Evolutionary conservation across 2,113 vertebrate genomes (phyloP).

Genomic region (Cardinalis cardinalis): DNA sequence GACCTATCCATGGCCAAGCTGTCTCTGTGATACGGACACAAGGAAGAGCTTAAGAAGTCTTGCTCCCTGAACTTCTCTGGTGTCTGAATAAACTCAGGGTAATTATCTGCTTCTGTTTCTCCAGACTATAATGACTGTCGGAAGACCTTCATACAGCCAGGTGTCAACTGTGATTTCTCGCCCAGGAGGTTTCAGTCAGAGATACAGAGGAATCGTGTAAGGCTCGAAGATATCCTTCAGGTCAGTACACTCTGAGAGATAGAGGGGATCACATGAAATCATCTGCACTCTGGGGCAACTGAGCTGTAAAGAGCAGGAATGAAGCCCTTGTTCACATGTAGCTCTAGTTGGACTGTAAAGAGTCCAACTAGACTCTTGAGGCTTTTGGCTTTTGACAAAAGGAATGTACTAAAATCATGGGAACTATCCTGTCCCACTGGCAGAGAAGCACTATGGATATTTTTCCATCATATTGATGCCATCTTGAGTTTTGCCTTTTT

Average conservation of each 20-base stretch:
- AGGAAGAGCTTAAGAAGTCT: neutral
- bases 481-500: neutral
- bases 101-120: neutral
- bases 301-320: neutral
- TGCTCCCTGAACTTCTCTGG: neutral
- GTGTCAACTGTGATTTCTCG: neutral
- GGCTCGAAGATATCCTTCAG: neutral
- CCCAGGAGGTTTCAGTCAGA: fast-evolving
- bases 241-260: slow-evolving; percentile 17
- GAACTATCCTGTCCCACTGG: neutral
- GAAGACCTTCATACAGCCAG: neutral
- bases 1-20: neutral
- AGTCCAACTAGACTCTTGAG: neutral
- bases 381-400: neutral
- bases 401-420: neutral
- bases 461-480: neutral
- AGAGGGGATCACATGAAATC: neutral
- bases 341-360: neutral
- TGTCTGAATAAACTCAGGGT: neutral
- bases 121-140: slow-evolving; percentile 1
- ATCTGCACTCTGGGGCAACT: neutral
- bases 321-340: neutral
- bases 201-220: neutral
- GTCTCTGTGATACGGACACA: neutral
- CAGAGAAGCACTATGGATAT: neutral